Evolutionary conservation across 2,888 invertebrate genomes (phyloP), one percentile per base, ranked within the genome.

Genomic region (Cheiracanthium punctorium): DNA sequence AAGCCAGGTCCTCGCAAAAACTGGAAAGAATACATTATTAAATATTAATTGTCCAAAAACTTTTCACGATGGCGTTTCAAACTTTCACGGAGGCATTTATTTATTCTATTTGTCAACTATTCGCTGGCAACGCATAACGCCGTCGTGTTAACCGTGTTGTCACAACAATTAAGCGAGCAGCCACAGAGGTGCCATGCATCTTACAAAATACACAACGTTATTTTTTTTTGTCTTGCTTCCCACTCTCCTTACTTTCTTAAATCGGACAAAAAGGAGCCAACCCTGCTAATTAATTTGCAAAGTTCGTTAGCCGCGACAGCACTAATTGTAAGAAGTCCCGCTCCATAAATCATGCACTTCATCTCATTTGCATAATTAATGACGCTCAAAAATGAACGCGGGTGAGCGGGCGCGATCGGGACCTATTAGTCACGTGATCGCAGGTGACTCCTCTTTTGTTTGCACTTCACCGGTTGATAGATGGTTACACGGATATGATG

Each of bases 321-420:
- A 48, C 43, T 48, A 48, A 48, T 48, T 48, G 43, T 48, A 17
- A n/a, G 43, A 48, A 48, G 14, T 17, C 43, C 43, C 43, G 7
- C 43, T 12, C 43, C 43, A 48, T 48, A 48, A 48, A 48, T 48
- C 43, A 48, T 48, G 43, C 43, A 48, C 43, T 48, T 48, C 43
- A 48, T 48, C 43, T 48, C 43, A 48, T 48, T 48, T 48, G 43
- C 43, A 48, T 48, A 48, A 48, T 48, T 48, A 48, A 48, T 48
- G 43, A 48, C 43, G 43, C 43, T 48, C 43, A 48, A 48, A 48
- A 48, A 48, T 48, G 43, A 48, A 48, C 43, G 17, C 43, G n/a
- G 43, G 43, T 37, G n/a, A 48, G 43, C 43, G 43, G 14, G 43
- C 43, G 43, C 43, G 43, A 48, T 48, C 43, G 43, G 43, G 43